A percentile compares a stretch with the other conserved stretches of the same genome.
Evolutionary conservation across 2,113 vertebrate genomes (phyloP).

Genomic region (Turdus rufiventris): DNA sequence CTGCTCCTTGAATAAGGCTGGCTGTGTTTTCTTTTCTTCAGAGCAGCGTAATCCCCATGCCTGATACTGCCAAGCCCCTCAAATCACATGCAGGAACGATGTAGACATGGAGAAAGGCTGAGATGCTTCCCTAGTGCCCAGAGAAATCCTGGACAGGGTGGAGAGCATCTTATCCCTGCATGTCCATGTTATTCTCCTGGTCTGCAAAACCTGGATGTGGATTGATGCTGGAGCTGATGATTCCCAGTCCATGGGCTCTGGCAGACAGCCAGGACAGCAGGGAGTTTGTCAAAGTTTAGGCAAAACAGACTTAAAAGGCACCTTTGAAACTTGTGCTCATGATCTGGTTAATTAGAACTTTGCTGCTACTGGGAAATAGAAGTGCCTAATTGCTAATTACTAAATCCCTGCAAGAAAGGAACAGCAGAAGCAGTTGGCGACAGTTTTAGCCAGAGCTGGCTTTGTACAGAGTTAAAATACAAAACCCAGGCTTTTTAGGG

Average conservation of each 20-base stretch:
- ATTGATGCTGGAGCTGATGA: neutral
- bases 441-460: neutral
- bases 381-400: constrained; percentile 30
- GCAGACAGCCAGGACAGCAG: fast-evolving
- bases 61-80: neutral
- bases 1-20: constrained; percentile 14
- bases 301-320: constrained; percentile 14
- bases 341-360: constrained; percentile 5
- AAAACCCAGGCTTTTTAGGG: neutral
- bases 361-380: neutral
- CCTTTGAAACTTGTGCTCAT: neutral
- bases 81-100: neutral
- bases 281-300: neutral
- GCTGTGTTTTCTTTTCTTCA: neutral
- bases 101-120: neutral
- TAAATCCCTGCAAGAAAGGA: neutral
- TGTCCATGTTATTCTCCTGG: fast-evolving
- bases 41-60: neutral
- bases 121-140: neutral
- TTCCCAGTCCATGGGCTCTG: neutral
- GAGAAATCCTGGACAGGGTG: neutral
- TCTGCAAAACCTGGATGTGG: neutral
- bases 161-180: neutral
- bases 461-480: neutral
- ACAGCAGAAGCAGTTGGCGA: neutral